Evolutionary conservation across 2,888 invertebrate species (phyloP).

Genomic region (Torymus auratus): DNA sequence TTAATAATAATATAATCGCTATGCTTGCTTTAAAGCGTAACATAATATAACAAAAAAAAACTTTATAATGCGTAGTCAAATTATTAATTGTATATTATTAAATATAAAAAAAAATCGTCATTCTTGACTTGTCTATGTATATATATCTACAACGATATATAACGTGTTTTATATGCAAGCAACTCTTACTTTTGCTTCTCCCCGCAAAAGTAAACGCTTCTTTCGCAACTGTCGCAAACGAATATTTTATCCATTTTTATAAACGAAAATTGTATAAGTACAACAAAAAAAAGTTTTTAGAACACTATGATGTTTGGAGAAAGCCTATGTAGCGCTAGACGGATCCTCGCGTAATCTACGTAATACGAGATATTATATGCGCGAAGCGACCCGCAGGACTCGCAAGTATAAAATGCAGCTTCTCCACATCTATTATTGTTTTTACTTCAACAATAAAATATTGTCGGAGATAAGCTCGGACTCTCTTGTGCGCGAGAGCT

Average conservation of each 20-base stretch:
- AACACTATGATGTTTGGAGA: constrained; percentile 51
- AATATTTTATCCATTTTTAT: constrained; percentile 51
- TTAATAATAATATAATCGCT: constrained; percentile 32
- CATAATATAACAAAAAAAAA: constrained; percentile 27
- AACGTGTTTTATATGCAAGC: constrained; percentile 53
- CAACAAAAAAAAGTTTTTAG: constrained; percentile 36
- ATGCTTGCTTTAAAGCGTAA: constrained; percentile 48
- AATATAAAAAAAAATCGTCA: constrained; percentile 34
- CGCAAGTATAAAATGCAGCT: constrained; percentile 7
- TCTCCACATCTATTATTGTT: constrained; percentile 52
- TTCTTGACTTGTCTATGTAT: constrained; percentile 47
- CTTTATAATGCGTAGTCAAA: constrained; percentile 43
- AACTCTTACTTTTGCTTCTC: constrained; percentile 38
- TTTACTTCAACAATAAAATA: constrained; percentile 52
- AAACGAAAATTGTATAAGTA: constrained; percentile 13
- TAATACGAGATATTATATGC: constrained; percentile 13
- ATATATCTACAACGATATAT: constrained; percentile 46
- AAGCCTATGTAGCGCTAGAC: constrained; percentile 13
- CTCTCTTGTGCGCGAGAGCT: constrained; percentile 30
- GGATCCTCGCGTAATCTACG: constrained; percentile 47
- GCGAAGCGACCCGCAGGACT: constrained; percentile 28
- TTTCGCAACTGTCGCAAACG: constrained; percentile 39
- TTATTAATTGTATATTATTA: constrained; percentile 45
- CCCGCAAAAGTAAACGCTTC: constrained; percentile 37
- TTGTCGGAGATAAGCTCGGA: constrained; percentile 44